Base-by-base conservation (phyloP, 2,797 vertebrate genomes). In the Coilia nasus region DNA sequence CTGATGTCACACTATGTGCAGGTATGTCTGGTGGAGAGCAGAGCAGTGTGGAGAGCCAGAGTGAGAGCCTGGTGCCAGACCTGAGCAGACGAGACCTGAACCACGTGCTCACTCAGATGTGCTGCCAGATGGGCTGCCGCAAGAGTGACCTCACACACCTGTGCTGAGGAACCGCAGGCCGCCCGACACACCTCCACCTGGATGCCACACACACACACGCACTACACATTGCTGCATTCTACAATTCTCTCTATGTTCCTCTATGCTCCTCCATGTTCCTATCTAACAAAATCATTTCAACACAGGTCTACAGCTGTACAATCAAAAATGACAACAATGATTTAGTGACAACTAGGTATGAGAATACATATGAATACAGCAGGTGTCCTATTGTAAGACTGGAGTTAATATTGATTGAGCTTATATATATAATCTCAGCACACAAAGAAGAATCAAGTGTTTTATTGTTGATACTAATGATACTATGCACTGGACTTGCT, bases 71-170 rank as follows among this genome's bases (percentile, higher is more conserved):
- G 0, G 86, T 80, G 67, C 89, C 86, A 0, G 86, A 90, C 23
- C 3, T 93, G 80, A 86, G 82, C 89, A 91, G 91, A 78, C 92
- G 95, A 86, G 94, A 96, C 87, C 86, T 94, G 0, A 95, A 95
- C 41, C 91, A 91, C 81, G 86, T 94, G 0, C 89, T 96, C 91
- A 94, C 93, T 78, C 91, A 83, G 0, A 81, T 93, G 85, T 96
- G 96, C 90, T 96, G 95, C 90, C 91, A 94, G 89, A 89, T 93
- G 90, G 96, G 95, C 92, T 96, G 96, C 90, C 90, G 91, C 87
- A 96, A 96, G 92, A 96, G 92, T 5, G 95, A 96, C 91, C 94
- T 96, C 50, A 87, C 93, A 44, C 91, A 90, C 84, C 92, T 96
- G 86, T 96, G 96, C 91, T 96, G 93, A 96, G 89, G 62, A 83